Evolutionary conservation across 2,113 vertebrate genomes (phyloP).

Genomic region (Callipepla squamata): DNA sequence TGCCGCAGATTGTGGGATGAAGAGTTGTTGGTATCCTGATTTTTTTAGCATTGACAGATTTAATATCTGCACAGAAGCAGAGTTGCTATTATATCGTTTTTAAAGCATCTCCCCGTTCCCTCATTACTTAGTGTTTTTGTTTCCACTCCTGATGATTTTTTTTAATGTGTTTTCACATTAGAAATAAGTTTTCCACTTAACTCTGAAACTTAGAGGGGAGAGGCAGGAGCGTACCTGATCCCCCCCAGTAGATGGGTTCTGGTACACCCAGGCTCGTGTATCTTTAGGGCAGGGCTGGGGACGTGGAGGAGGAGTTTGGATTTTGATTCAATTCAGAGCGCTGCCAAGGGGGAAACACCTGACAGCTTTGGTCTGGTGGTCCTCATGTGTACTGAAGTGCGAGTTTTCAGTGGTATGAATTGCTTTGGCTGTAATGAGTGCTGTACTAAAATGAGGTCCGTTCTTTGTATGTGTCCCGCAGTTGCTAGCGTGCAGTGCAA

Average conservation of each 20-base stretch:
- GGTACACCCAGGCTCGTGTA: background rate
- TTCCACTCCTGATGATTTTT: background rate
- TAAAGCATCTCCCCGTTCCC: slow-evolving; percentile 42
- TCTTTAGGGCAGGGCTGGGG: background rate
- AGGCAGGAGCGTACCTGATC: background rate
- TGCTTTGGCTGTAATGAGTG: background rate
- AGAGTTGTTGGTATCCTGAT: slow-evolving; percentile 66
- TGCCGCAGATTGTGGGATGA: slow-evolving; percentile 63
- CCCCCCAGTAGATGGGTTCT: background rate
- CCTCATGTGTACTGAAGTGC: background rate
- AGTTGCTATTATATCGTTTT: slow-evolving; percentile 63
- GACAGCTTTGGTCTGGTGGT: background rate
- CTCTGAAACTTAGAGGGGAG: slow-evolving; percentile 24
- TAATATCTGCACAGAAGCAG: slow-evolving; percentile 43
- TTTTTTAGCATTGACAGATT: slow-evolving; percentile 70
- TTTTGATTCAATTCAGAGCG: background rate
- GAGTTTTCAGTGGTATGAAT: background rate
- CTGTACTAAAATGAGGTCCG: background rate
- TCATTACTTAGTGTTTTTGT: slow-evolving; percentile 38
- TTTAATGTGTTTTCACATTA: background rate
- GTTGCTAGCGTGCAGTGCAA: background rate
- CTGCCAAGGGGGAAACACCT: background rate
- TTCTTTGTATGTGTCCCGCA: too few relatives aligned
- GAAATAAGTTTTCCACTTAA: slow-evolving; percentile 49
- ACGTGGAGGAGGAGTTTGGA: background rate